Percentiles rank a stretch among this genome's conserved stretches.
Evolutionary conservation across 2,888 invertebrate genomes (phyloP).

Genomic region (Adelphocoris suturalis): DNA sequence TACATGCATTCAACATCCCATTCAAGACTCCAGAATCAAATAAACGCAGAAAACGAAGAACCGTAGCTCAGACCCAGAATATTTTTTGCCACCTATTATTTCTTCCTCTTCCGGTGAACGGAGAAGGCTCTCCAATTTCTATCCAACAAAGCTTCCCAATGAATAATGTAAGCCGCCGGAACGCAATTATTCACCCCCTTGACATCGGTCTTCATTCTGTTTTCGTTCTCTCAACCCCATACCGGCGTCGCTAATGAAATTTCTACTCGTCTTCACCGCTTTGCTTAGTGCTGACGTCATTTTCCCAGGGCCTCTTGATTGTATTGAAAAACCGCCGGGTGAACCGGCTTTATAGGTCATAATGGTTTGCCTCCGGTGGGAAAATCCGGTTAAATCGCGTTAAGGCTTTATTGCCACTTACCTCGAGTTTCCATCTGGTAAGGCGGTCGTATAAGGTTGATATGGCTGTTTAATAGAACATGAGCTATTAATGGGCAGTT

Average conservation of each 20-base stretch:
- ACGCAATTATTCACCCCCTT: slow-evolving; percentile 36
- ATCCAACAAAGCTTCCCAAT: slow-evolving; percentile 33
- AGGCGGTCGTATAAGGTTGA: neutral
- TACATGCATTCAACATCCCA: neutral
- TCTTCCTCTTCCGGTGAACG: slow-evolving; percentile 20
- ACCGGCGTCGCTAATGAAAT: slow-evolving; percentile 18
- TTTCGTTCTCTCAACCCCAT: slow-evolving; percentile 5
- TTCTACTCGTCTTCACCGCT: slow-evolving; percentile 39
- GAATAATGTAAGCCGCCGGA: slow-evolving; percentile 29
- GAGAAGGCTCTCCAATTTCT: slow-evolving; percentile 30
- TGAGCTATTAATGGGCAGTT: too few species aligned
- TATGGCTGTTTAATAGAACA: neutral
- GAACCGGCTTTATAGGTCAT: slow-evolving; percentile 5
- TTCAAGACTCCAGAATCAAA: neutral
- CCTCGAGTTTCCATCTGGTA: neutral
- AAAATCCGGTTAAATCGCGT: slow-evolving; percentile 14
- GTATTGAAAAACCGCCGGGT: slow-evolving; percentile 31
- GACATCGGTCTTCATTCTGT: slow-evolving; percentile 39
- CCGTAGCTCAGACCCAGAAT: too few species aligned
- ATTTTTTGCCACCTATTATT: slow-evolving; percentile 23
- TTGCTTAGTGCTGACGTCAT: slow-evolving; percentile 17
- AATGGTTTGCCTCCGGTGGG: slow-evolving; percentile 2
- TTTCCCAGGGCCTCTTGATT: neutral
- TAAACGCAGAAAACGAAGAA: neutral
- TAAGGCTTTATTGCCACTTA: slow-evolving; percentile 16